These are phyloP conservation scores for Notolepis coatsorum DNA, from an alignment of 2,797 vertebrate species.

Conservation along the genomic window DNA sequence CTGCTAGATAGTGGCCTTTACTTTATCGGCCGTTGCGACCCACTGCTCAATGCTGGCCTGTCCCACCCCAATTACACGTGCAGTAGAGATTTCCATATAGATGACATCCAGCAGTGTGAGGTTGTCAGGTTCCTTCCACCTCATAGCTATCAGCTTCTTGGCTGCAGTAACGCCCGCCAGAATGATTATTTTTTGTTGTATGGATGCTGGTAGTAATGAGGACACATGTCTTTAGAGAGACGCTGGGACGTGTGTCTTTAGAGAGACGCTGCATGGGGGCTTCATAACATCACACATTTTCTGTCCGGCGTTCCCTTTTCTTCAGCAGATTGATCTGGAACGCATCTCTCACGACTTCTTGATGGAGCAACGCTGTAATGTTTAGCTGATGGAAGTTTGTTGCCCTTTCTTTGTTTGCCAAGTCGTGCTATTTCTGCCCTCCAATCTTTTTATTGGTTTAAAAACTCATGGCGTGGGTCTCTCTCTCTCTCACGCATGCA, in stretches of 20 bases:
- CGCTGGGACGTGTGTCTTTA: constrained; percentile 38
- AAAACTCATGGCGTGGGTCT: constrained; percentile 26
- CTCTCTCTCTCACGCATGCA: not conserved
- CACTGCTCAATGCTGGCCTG: no score
- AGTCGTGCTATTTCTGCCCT: constrained; percentile 50
- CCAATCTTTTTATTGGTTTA: constrained; percentile 58
- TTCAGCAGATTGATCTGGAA: constrained; percentile 53
- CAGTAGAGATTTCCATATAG: no score
- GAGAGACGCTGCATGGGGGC: constrained; percentile 42
- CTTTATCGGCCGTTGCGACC: no score
- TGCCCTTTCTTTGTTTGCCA: constrained; percentile 73
- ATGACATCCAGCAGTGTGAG: no score
- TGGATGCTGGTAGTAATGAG: no score
- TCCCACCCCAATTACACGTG: no score
- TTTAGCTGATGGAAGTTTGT: constrained; percentile 56
- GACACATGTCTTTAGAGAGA: no score
- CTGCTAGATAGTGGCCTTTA: no score
- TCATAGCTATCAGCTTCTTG: no score
- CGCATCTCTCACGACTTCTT: constrained; percentile 52
- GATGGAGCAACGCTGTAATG: constrained; percentile 59
- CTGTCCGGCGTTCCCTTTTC: constrained; percentile 24
- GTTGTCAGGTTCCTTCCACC: no score
- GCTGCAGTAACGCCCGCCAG: no score
- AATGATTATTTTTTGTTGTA: no score
- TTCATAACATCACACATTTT: constrained; percentile 44